Evolutionary conservation across 2,797 vertebrate species (phyloP).

Genomic region (Limosa lapponica): DNA sequence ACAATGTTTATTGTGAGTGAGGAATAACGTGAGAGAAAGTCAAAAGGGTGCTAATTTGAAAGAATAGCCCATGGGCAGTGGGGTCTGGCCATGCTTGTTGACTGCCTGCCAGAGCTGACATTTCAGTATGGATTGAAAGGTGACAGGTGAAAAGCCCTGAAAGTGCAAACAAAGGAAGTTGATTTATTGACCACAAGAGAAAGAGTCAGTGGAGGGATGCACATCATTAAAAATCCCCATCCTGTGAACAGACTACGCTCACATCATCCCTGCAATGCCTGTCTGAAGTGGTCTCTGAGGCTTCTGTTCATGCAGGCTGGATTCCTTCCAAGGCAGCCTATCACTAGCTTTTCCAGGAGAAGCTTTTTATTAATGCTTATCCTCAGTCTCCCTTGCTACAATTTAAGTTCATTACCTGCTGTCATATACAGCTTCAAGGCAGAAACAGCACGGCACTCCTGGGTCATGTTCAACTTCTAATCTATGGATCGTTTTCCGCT

Average conservation of each 20-base stretch:
- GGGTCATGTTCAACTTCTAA: not conserved
- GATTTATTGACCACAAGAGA: not conserved
- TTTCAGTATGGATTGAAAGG: not conserved
- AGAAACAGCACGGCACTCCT: not conserved
- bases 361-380: not conserved
- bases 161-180: not conserved
- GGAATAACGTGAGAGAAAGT: not conserved
- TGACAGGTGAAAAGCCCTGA: not conserved
- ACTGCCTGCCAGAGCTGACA: not conserved
- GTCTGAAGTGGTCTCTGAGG: not conserved
- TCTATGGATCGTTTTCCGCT: not conserved
- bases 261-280: fast-evolving
- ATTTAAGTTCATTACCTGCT: not conserved
- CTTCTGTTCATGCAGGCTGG: not conserved
- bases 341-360: not conserved
- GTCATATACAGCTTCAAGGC: not conserved
- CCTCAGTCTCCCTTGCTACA: not conserved
- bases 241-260: fast-evolving
- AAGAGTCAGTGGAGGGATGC: not conserved
- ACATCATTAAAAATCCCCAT: not conserved
- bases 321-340: not conserved
- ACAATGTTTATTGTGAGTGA: not conserved
- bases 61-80: not conserved
- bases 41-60: not conserved
- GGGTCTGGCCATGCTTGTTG: not conserved